Percentiles rank a stretch among this genome's conserved stretches.
Conservation (phyloP, 2,113 vertebrate genomes). For the Haemorhous mexicanus region DNA sequence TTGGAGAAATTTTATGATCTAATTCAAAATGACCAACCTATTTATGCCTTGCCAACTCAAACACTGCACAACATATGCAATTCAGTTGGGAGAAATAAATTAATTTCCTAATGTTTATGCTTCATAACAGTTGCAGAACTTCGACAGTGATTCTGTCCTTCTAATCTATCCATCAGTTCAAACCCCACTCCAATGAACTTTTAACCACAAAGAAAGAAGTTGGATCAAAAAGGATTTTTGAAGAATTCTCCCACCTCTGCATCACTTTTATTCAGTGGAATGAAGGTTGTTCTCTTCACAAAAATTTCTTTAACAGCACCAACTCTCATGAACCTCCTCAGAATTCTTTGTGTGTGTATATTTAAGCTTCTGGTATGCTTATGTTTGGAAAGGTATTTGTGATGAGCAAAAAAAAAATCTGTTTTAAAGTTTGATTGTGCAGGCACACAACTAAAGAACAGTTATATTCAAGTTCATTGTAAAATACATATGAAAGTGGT, state of each 20-base stretch:
- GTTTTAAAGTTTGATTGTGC: neutral
- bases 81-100: slow-evolving; percentile 7
- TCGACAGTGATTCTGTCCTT: neutral
- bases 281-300: neutral
- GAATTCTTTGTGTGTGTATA: neutral
- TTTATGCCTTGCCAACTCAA: slow-evolving; percentile 14
- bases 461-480: neutral
- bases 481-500: neutral
- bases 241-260: slow-evolving; percentile 13
- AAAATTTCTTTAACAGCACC: neutral
- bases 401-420: neutral
- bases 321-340: neutral
- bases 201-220: neutral
- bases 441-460: neutral
- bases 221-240: neutral
- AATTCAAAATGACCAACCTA: neutral
- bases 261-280: neutral
- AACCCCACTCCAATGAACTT: neutral
- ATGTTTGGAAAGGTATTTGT: neutral
- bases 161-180: slow-evolving; percentile 16
- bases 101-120: slow-evolving; percentile 6
- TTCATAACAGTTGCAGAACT: slow-evolving; percentile 17
- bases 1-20: neutral
- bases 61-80: neutral
- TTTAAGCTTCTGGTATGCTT: neutral